phyloP scores from a whole-genome alignment of 1,140 invertebrate genomes.

The Gryllus bimaculatus region DNA sequence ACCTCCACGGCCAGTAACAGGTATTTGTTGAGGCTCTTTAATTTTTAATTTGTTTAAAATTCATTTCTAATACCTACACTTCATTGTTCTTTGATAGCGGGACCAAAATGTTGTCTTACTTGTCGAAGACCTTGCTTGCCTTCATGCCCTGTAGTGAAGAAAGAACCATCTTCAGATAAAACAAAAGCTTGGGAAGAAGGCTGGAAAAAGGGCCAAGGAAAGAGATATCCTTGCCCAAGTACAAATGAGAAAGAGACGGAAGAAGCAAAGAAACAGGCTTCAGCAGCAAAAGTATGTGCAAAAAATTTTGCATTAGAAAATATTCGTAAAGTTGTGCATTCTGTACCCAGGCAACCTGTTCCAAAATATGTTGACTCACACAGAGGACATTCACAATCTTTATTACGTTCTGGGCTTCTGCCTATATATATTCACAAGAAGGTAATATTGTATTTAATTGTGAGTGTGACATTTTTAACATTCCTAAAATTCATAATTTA shows the following conservation, averaged over 20 bases:
- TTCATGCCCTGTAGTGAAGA: neutral
- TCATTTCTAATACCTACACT: neutral
- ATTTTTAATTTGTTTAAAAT: neutral
- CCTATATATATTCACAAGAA: neutral
- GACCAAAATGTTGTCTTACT: neutral
- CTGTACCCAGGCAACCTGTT: neutral
- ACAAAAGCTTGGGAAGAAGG: neutral
- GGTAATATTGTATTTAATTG: neutral
- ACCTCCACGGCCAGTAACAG: neutral
- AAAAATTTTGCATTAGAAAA: neutral
- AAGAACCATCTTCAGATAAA: neutral
- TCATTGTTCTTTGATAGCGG: neutral
- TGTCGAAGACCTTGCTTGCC: neutral
- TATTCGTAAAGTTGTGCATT: neutral
- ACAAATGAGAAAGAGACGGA: neutral
- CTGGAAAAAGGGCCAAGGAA: neutral
- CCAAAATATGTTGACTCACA: neutral
- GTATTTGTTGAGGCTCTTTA: neutral
- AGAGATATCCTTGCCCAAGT: neutral
- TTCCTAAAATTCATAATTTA: neutral
- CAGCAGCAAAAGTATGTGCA: neutral
- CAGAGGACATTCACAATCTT: neutral
- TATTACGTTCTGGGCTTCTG: neutral
- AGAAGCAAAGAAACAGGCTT: neutral
- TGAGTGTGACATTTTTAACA: neutral